phyloP scores from a whole-genome alignment of 2,113 vertebrate genomes.

The Dipodomys ordii region DNA sequence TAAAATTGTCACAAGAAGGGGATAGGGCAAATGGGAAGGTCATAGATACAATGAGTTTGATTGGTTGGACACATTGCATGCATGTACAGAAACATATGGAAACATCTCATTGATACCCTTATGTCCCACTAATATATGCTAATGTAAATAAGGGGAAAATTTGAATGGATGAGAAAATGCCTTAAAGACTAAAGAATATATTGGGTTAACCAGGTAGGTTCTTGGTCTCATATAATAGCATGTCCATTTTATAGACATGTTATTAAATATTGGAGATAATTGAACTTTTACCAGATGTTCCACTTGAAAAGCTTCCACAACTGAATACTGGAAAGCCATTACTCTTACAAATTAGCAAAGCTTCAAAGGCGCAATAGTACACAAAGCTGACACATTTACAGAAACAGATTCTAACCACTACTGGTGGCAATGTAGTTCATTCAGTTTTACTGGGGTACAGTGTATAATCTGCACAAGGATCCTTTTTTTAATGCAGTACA shows the following conservation, averaged over 20 bases:
- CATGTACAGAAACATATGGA: too few relatives aligned
- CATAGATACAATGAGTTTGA: too few relatives aligned
- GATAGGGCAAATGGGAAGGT: too few relatives aligned
- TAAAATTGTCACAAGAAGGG: too few relatives aligned
- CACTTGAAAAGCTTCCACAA: constrained; percentile 32
- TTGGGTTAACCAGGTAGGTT: not conserved
- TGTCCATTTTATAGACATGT: not conserved
- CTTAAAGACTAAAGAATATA: not conserved
- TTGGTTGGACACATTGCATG: too few relatives aligned
- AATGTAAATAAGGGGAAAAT: too few relatives aligned
- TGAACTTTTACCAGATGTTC: constrained; percentile 4
- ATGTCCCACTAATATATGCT: too few relatives aligned
- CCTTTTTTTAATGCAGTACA: not conserved
- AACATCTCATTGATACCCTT: too few relatives aligned
- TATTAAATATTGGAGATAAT: not conserved
- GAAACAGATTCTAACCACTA: not conserved
- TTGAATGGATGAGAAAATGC: not conserved
- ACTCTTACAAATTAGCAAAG: constrained; percentile 18
- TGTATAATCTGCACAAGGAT: not conserved
- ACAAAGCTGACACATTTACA: not conserved
- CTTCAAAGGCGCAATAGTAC: not conserved
- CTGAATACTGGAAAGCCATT: not conserved
- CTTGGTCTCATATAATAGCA: not conserved
- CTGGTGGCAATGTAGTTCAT: not conserved
- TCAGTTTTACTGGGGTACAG: not conserved